Percentiles rank a stretch among this genome's conserved stretches.
These are phyloP conservation scores for Cettia cetti DNA, from an alignment of 2,113 vertebrate genomes.

Conservation along the genomic window DNA sequence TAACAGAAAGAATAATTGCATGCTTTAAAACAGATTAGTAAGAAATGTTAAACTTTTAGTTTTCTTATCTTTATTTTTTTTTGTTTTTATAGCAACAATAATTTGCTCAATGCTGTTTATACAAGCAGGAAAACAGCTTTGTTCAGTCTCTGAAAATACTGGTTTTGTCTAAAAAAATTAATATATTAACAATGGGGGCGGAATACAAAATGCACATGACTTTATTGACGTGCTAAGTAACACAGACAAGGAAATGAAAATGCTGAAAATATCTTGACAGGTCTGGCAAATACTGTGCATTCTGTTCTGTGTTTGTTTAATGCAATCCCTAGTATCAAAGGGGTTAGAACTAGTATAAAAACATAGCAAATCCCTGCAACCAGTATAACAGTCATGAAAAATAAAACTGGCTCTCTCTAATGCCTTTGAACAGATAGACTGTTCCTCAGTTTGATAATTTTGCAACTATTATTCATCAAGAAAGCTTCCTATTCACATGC, in stretches of 20 bases:
- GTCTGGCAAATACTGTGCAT: neutral
- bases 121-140: neutral
- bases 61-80: neutral
- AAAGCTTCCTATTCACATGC: neutral
- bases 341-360: slow-evolving; percentile 5
- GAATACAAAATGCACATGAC: neutral
- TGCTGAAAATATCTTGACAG: slow-evolving; percentile 26
- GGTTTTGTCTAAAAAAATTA: neutral
- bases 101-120: neutral
- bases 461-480: neutral
- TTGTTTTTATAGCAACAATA: neutral
- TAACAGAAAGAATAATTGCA: slow-evolving; percentile 15
- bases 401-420: neutral
- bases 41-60: neutral
- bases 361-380: neutral
- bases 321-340: slow-evolving; percentile 37
- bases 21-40: neutral
- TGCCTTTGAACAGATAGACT: neutral
- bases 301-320: slow-evolving; percentile 45
- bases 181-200: neutral
- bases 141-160: neutral
- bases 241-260: slow-evolving; percentile 17
- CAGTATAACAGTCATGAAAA: neutral
- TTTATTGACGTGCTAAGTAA: neutral
- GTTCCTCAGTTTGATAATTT: neutral